A percentile compares a stretch with the other conserved stretches of the same genome.
phyloP scores from a whole-genome alignment of 2,113 vertebrate genomes.

The Onychorhynchus coronatus region DNA sequence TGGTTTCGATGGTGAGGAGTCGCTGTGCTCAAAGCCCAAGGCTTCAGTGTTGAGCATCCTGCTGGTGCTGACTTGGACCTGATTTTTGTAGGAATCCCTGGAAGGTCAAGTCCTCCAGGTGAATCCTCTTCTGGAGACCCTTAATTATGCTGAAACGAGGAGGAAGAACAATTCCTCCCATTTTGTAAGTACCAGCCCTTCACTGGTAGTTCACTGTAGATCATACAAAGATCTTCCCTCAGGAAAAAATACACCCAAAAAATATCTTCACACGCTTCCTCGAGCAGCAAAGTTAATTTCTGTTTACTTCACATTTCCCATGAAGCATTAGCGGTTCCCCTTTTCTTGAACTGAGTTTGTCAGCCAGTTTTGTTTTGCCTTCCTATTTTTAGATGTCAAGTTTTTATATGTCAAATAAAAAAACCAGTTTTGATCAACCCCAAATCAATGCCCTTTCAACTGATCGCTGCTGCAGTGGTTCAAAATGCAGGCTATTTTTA shows the following conservation, averaged over 20 bases:
- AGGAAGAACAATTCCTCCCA: conserved; percentile 49
- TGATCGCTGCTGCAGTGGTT: not conserved
- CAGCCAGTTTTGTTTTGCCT: not conserved
- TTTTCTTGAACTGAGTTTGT: not conserved
- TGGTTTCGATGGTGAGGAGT: not conserved
- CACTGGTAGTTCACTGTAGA: not conserved
- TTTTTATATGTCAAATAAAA: not conserved
- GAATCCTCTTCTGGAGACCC: conserved; percentile 57
- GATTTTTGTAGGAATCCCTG: conserved; percentile 36
- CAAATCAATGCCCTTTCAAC: not conserved
- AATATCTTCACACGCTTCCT: not conserved
- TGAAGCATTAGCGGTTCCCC: not conserved
- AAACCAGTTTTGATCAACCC: not conserved
- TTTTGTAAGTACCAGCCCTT: not conserved
- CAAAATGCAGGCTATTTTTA: not conserved
- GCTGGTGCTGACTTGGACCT: not conserved
- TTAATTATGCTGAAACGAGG: conserved; percentile 32
- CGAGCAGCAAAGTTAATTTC: not conserved
- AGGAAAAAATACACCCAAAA: not conserved
- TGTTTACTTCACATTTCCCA: not conserved
- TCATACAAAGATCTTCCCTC: not conserved
- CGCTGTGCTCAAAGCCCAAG: not conserved
- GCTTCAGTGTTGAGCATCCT: not conserved
- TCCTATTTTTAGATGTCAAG: not conserved
- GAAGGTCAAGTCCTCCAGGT: conserved; percentile 60